phyloP scores from a whole-genome alignment of 2,113 vertebrate genomes.

The Podiceps cristatus region DNA sequence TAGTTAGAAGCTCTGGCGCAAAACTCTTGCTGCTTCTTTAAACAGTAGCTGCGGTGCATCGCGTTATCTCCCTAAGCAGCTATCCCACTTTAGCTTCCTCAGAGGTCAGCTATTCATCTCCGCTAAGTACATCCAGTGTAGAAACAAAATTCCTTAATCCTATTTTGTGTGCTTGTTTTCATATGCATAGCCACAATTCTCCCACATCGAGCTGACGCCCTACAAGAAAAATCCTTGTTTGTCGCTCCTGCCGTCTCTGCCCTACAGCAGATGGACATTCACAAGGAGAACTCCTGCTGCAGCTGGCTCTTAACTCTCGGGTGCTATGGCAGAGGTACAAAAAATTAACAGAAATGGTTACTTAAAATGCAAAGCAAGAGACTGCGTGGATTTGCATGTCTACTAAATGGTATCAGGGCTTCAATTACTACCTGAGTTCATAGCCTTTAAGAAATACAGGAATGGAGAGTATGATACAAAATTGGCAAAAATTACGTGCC shows the following conservation, averaged over 20 bases:
- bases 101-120: constrained; percentile 46
- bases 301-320: neutral
- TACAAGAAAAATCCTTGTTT: neutral
- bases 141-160: constrained; percentile 50
- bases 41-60: neutral
- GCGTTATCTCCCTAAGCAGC: constrained; percentile 3
- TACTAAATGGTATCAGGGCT: neutral
- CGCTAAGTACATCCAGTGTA: neutral
- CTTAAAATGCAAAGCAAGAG: neutral
- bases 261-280: neutral
- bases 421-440: neutral
- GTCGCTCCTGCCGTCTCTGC: neutral
- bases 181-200: neutral
- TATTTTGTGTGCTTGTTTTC: constrained; percentile 1
- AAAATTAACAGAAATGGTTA: neutral
- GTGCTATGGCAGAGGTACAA: neutral
- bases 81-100: constrained; percentile 47
- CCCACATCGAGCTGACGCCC: neutral
- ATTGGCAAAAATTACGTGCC: neutral
- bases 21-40: neutral
- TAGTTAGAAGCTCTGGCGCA: neutral
- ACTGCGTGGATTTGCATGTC: neutral
- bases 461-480: neutral
- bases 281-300: neutral
- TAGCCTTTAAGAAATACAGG: neutral